Base-by-base conservation (phyloP, 2,888 invertebrate species). In the Adela reaumurella region DNA sequence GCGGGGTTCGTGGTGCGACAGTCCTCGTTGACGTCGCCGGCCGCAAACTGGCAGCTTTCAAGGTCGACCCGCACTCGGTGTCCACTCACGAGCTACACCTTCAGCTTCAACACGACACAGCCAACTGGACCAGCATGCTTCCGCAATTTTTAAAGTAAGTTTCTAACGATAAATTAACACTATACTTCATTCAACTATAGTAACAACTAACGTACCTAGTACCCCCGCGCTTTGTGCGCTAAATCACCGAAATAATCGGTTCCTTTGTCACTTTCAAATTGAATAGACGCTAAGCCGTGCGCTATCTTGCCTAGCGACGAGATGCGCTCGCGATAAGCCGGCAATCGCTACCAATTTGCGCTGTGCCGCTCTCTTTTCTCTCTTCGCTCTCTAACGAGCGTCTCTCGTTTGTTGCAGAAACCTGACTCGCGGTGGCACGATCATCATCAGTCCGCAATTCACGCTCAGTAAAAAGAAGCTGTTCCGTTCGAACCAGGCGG, bases 141-240 rank as follows among this genome's bases (percentile, higher is more conserved):
- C 92, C 92, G 70, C 92, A 93, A 72, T 90, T 94, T 74, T 83
- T 94, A 73, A 92, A 92, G 92, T 92, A 74, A 89, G 90, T 86
- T 56, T n/a, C n/a, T n/a, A n/a, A n/a, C n/a, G n/a, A n/a, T n/a
- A n/a, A n/a, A n/a, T n/a, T n/a, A n/a, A n/a, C n/a, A n/a, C n/a
- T n/a, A n/a, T n/a, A n/a, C n/a, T n/a, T n/a, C n/a, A n/a, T n/a
- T n/a, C n/a, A n/a, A n/a, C n/a, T n/a, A n/a, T n/a, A n/a, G n/a
- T n/a, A n/a, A n/a, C n/a, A n/a, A n/a, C n/a, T n/a, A n/a, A n/a
- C n/a, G n/a, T n/a, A n/a, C n/a, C n/a, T n/a, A n/a, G n/a, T n/a
- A n/a, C n/a, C n/a, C n/a, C n/a, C n/a, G n/a, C n/a, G n/a, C n/a
- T n/a, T n/a, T n/a, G n/a, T n/a, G n/a, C n/a, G n/a, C n/a, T n/a